phyloP scores from a whole-genome alignment of 2,113 vertebrate species.

The Gymnogyps californianus region DNA sequence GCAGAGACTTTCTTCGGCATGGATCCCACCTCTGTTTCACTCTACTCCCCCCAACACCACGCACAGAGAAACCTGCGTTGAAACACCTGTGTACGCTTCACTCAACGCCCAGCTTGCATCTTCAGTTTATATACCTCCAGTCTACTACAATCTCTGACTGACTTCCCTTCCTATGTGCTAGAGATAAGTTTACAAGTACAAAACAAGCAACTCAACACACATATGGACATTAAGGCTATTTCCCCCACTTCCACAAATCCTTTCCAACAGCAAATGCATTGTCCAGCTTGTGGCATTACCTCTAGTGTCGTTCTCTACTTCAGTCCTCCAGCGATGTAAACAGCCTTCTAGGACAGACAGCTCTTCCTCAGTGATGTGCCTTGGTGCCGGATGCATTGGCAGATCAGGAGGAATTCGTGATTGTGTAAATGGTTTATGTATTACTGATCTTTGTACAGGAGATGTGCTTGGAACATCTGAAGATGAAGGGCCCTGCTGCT shows the following conservation, averaged over 20 bases:
- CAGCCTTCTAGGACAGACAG: constrained; percentile 90
- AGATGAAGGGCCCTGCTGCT: constrained; percentile 79
- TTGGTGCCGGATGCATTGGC: constrained; percentile 94
- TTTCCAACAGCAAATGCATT: neutral
- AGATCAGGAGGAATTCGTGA: constrained; percentile 91
- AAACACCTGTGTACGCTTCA: rapidly evolving
- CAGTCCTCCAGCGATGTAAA: constrained; percentile 96
- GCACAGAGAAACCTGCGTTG: neutral
- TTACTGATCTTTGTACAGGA: constrained; percentile 79
- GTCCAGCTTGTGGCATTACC: constrained; percentile 68
- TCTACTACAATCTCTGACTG: neutral
- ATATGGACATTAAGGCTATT: rapidly evolving
- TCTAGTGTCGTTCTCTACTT: constrained; percentile 95
- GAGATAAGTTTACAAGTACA: neutral
- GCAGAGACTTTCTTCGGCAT: rapidly evolving
- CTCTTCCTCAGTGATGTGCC: constrained; percentile 95
- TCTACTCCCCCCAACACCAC: neutral
- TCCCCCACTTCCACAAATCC: neutral
- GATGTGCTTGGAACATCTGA: constrained; percentile 79
- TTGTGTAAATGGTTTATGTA: constrained; percentile 97
- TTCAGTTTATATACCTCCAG: neutral
- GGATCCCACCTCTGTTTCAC: neutral
- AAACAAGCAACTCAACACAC: neutral
- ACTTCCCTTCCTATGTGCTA: neutral
- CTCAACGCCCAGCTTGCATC: neutral